These are phyloP conservation scores for Chaetophractus vellerosus DNA, from an alignment of 2,797 vertebrate species.

Conservation along the genomic window DNA sequence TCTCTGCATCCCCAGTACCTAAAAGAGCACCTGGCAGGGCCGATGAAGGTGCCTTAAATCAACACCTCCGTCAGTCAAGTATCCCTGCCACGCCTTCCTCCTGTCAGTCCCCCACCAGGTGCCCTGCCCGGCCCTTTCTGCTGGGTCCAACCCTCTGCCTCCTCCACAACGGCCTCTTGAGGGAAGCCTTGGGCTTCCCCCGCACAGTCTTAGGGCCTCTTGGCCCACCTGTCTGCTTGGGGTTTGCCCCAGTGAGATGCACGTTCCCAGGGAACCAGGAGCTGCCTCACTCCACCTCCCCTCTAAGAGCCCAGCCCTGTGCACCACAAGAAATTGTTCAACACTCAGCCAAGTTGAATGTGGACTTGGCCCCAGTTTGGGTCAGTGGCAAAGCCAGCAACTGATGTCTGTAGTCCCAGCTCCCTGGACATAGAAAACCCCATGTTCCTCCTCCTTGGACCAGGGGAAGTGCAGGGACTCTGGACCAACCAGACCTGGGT, in stretches of 20 bases:
- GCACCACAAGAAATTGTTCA: not conserved
- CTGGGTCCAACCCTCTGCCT: no score
- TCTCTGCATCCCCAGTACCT: not conserved
- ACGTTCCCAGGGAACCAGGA: not conserved
- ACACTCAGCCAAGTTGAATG: rapidly evolving
- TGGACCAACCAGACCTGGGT: not conserved
- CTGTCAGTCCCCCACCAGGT: not conserved
- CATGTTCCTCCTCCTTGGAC: not conserved
- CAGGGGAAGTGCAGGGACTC: not conserved
- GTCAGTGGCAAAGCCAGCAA: not conserved
- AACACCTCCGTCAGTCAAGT: not conserved
- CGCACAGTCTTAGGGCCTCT: not conserved
- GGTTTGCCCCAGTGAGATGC: not conserved
- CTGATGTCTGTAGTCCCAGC: not conserved
- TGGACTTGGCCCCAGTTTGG: not conserved
- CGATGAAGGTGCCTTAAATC: no score
- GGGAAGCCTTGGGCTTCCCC: not conserved
- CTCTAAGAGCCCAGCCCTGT: not conserved
- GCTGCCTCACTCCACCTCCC: not conserved
- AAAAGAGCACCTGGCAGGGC: not conserved
- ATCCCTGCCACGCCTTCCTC: not conserved
- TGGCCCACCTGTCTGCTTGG: not conserved
- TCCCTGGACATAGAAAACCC: not conserved
- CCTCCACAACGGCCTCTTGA: not conserved
- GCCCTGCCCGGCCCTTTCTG: not conserved